Evolutionary conservation across 2,797 vertebrate species (phyloP), one percentile per base, ranked within the genome.

Genomic region (Florisuga fusca): DNA sequence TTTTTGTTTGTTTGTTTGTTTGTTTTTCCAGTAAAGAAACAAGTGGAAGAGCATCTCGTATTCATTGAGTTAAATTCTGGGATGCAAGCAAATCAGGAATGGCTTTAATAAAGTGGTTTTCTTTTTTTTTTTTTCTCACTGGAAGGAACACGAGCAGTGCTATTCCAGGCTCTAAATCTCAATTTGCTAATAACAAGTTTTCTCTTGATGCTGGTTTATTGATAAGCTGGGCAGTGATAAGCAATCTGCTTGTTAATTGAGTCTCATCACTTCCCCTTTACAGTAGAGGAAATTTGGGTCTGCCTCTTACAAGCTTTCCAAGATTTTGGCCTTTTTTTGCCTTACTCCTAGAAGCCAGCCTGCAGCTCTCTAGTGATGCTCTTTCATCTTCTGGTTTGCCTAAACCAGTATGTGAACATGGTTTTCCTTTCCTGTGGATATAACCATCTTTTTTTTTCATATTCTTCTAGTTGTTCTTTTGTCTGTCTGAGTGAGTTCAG

Each of bases 81-180:
- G 10, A 73, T 3, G 16, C 19, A 19, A 36, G 59, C 0, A 6
- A 45, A 18, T 55, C 0, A 1, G 17, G 23, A 58, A 74, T 13
- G 22, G 13, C 83, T 33, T 34, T 85, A n/a, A 45, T 67, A 15
- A 20, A 38, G 2, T n/a, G 43, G 6, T 58, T 58, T 23, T 27
- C 7, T 67, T 27, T 27, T 27, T 38, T 9, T 25, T 67, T 46
- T 16, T 62, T 84, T 58, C 15, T 74, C 59, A 3, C n/a, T 36
- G 13, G 50, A 21, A 55, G 63, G 83, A 86, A 34, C 0, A 1
- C 36, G 64, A 66, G 25, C 51, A 5, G 5, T 36, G 36, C 29
- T n/a, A 13, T 91, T 90, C 74, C 72, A 61, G 68, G 10, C 64
- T 83, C 36, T 85, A 5, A 82, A 43, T 85, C 58, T 45, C 75